Conservation (phyloP, 2,888 invertebrate species). For the Clitarchus hookeri region DNA sequence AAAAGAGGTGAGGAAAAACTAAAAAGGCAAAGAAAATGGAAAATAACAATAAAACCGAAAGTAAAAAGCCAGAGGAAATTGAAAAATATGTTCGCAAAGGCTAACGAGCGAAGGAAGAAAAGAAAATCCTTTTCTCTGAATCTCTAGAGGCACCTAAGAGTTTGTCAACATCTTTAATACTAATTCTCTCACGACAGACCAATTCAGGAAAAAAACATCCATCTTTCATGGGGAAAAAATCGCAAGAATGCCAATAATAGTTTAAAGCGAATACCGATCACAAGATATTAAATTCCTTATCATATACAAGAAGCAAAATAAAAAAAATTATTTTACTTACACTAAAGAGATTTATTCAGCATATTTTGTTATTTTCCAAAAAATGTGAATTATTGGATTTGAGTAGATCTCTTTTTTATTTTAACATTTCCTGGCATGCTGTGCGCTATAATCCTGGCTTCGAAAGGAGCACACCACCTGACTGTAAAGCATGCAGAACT, state of each 20-base stretch:
- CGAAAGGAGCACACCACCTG: no score
- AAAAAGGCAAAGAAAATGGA: conserved; percentile 10
- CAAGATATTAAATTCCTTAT: no score
- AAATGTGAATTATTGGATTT: no score
- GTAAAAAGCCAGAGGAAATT: neutral
- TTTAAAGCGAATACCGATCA: no score
- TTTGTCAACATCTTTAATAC: conserved; percentile 9
- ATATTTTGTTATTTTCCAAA: no score
- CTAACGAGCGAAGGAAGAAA: neutral
- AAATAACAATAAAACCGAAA: neutral
- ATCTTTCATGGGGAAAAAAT: neutral
- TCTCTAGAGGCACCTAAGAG: neutral
- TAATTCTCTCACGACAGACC: neutral
- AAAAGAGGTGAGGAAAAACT: neutral
- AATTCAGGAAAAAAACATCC: neutral
- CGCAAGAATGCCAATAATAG: neutral
- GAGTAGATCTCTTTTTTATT: no score
- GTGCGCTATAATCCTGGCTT: no score
- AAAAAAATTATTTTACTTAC: no score
- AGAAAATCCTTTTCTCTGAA: neutral
- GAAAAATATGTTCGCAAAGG: neutral
- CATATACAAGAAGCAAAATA: no score
- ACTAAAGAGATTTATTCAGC: no score
- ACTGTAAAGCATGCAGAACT: no score
- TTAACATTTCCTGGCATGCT: no score